phyloP scores from a whole-genome alignment of 1,140 invertebrate genomes.

The Colletes latitarsis region DNA sequence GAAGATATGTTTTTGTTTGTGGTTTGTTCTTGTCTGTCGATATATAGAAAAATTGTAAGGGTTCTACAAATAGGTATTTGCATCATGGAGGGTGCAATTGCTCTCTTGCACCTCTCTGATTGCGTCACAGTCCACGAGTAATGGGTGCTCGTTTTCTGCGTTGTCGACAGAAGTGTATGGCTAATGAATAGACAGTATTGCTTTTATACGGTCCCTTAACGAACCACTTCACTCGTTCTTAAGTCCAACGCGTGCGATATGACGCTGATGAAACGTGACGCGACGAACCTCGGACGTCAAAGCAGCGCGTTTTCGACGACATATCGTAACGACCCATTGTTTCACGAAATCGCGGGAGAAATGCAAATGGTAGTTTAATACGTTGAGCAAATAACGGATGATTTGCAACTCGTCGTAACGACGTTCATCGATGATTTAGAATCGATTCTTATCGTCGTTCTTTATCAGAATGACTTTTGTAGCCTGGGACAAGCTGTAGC shows the following conservation, averaged over 20 bases:
- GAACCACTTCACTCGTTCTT: conserved; percentile 8
- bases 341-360: conserved; percentile 29
- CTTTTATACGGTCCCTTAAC: background rate
- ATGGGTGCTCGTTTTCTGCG: background rate
- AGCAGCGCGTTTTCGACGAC: conserved; percentile 7
- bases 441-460: no score
- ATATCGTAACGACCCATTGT: conserved; percentile 34
- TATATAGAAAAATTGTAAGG: no score
- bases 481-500: no score
- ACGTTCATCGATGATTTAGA: no score
- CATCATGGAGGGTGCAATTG: no score
- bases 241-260: conserved; percentile 11
- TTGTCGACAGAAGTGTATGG: background rate
- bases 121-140: background rate
- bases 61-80: no score
- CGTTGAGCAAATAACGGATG: background rate
- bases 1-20: no score
- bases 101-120: no score
- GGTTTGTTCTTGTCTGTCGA: no score
- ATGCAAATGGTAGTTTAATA: conserved; percentile 37
- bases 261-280: conserved; percentile 18
- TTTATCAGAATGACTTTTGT: no score
- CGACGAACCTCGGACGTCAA: conserved; percentile 8
- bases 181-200: background rate
- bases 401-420: background rate